Conservation (phyloP, 2,113 vertebrate species). For the Etia nguti region DNA sequence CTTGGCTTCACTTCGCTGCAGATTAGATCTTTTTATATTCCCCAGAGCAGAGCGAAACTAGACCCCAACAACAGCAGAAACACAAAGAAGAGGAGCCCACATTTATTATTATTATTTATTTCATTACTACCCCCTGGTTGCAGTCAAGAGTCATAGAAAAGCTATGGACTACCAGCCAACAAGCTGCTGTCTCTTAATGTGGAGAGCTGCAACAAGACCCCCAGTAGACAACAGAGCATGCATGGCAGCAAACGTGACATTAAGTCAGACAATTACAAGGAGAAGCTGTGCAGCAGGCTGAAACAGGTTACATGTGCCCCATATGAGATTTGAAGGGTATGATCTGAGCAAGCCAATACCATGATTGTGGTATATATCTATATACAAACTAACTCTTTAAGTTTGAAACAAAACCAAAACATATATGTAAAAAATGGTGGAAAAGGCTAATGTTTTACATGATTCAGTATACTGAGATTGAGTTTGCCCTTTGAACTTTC, state of each 20-base stretch:
- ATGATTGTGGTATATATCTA: accelerated
- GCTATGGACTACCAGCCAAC: not conserved
- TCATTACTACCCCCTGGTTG: not conserved
- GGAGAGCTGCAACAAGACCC: not conserved
- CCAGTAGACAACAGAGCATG: not conserved
- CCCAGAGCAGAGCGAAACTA: not conserved
- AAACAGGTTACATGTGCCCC: not conserved
- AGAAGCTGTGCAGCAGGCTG: not conserved
- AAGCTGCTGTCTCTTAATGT: not conserved
- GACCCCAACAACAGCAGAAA: not conserved
- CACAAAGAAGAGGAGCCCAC: not conserved
- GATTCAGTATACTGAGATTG: not conserved
- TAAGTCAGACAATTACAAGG: not conserved
- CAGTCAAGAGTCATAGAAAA: not conserved
- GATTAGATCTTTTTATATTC: not conserved
- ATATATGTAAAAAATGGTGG: not conserved
- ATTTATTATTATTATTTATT: accelerated
- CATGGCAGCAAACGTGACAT: not conserved
- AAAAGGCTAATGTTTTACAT: not conserved
- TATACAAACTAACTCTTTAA: accelerated
- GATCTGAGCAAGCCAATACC: not conserved
- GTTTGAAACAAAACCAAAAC: not conserved
- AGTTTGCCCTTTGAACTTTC: not conserved
- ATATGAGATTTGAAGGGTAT: not conserved
- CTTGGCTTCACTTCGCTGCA: not conserved